Conservation (phyloP, 2,888 invertebrate species). For the Torymus auratus region DNA sequence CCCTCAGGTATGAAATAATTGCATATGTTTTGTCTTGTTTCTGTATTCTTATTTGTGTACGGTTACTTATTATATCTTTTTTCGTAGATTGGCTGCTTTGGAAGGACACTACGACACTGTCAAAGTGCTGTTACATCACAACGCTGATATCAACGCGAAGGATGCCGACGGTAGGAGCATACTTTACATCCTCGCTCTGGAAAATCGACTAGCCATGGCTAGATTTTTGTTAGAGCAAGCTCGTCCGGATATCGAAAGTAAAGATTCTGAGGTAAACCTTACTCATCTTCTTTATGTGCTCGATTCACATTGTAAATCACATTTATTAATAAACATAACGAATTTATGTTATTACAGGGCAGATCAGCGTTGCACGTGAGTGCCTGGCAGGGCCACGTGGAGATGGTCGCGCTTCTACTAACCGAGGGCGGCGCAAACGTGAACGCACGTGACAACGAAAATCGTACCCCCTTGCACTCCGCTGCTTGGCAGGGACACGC, state of each 20-base stretch:
- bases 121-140: conserved; percentile 83
- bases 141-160: conserved; percentile 90
- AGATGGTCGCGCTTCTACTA: conserved; percentile 92
- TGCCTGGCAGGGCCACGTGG: conserved; percentile 95
- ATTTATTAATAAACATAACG: neutral
- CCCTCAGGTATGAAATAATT: conserved; percentile 80
- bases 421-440: conserved; percentile 90
- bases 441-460: conserved; percentile 91
- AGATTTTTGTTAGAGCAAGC: conserved; percentile 87
- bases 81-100: conserved; percentile 86
- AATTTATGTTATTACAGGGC: conserved; percentile 78
- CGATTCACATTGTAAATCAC: no score
- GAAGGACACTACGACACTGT: conserved; percentile 91
- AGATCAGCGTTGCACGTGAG: conserved; percentile 93
- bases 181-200: conserved; percentile 92
- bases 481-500: conserved; percentile 97
- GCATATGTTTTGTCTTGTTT: neutral
- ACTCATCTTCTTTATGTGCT: no score
- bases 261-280: conserved; percentile 86
- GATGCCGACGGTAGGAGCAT: conserved; percentile 96
- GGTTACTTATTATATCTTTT: neutral
- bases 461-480: conserved; percentile 93
- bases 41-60: no score
- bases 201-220: conserved; percentile 90
- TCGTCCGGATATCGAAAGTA: conserved; percentile 88